These are phyloP conservation scores for Sinocyclocheilus grahami DNA, from an alignment of 2,113 vertebrate genomes.

Conservation along the genomic window DNA sequence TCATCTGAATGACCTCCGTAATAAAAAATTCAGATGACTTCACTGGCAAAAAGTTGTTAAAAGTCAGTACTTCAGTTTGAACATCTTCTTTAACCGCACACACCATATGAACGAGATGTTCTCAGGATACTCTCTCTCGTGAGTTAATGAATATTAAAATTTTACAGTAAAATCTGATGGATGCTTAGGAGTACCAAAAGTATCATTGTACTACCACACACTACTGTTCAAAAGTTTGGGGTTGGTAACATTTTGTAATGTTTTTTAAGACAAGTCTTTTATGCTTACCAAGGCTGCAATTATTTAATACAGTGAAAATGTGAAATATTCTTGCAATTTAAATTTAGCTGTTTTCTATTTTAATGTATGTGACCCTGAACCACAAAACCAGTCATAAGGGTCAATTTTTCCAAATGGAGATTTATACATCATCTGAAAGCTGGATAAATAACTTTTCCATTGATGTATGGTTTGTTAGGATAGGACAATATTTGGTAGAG, in stretches of 20 bases:
- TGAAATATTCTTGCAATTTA: not conserved
- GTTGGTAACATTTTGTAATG: no score
- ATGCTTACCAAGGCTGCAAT: no score
- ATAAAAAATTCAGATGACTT: not conserved
- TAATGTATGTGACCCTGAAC: no score
- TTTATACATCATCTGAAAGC: no score
- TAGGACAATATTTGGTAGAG: no score
- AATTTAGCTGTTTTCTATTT: not conserved
- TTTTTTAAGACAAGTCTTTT: no score
- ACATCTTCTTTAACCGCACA: not conserved
- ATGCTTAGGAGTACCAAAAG: not conserved
- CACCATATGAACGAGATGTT: not conserved
- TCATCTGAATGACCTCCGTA: slow-evolving; percentile 1
- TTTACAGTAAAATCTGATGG: not conserved
- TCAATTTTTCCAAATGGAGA: no score
- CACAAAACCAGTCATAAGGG: no score
- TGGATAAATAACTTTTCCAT: no score
- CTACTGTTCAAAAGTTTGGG: no score
- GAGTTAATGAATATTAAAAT: not conserved
- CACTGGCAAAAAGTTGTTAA: not conserved
- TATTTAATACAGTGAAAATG: not conserved
- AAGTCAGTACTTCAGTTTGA: not conserved
- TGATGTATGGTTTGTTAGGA: no score
- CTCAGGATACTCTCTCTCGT: not conserved
- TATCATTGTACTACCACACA: no score